Conservation (phyloP, 2,888 invertebrate genomes). For the Lymantria dispar region DNA sequence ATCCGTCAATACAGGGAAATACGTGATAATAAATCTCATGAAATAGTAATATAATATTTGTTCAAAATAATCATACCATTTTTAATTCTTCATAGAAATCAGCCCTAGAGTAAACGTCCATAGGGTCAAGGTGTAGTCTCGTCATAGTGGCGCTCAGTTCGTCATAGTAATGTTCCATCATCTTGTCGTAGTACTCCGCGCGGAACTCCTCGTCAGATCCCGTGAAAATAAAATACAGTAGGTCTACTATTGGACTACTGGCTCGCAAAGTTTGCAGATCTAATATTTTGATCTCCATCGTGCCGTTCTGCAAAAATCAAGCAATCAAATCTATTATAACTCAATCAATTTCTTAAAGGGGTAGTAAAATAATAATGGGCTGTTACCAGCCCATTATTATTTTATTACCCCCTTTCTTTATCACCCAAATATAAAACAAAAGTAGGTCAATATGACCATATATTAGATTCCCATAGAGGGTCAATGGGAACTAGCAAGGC, state of each 20-base stretch:
- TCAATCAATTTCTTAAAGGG: no score
- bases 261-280: constrained; percentile 56
- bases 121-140: constrained; percentile 37
- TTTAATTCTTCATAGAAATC: constrained; percentile 48
- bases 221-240: constrained; percentile 53
- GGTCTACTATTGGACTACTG: constrained; percentile 44
- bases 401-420: no score
- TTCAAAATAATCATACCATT: constrained; percentile 27
- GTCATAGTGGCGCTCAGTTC: constrained; percentile 37
- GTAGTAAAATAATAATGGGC: no score
- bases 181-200: constrained; percentile 30
- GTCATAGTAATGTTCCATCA: constrained; percentile 38
- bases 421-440: no score
- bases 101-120: constrained; percentile 43
- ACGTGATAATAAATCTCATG: no score
- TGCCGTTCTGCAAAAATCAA: constrained; percentile 48
- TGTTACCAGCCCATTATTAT: no score
- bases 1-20: no score
- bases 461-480: no score
- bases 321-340: no score
- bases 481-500: no score
- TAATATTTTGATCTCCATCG: constrained; percentile 36
- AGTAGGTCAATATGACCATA: no score
- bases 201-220: constrained; percentile 55
- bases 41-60: no score